Base-by-base conservation (phyloP, 53 echinoderm and acorn worm species). In the Echinometra lucunter region DNA sequence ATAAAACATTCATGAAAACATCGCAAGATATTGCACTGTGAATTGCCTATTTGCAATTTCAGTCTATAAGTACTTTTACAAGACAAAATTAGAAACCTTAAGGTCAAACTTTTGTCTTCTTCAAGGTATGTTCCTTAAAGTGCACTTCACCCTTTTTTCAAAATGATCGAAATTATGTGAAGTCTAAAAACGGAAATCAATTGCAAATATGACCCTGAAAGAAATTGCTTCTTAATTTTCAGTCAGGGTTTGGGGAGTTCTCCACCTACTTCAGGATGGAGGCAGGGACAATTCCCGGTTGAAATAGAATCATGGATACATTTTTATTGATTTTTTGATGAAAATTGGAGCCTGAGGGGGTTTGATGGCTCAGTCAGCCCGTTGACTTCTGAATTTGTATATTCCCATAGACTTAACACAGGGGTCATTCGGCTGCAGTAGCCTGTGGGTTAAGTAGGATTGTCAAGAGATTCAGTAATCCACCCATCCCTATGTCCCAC, bases 171-270 rank as follows among this genome's bases (percentile, higher is more conserved):
- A 13, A 34, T 53, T 53, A 78, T 78, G 35, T 19, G 42, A 78
- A 38, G 3, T 38, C 78, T 78, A 40, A 6, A 78, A 78, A 40
- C 12, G 38, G 42, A 42, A 78, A 32, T 32, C 69, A 69, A 32
- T 69, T 69, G 69, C 69, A 69, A 42, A 21, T 40, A 78, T 40
- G 78, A 78, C 78, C 38, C 42, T 78, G 78, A 78, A 78, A 78
- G 19, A 78, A 78, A 78, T 78, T 78, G 78, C 35, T 78, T 40
- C 78, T 18, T 78, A n/a, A n/a, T 42, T 63, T 63, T 63, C 3
- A 4, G 4, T 15, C 63, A 4, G 69, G 42, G 38, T 23, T 42
- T 40, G 6, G 4, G 78, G 40, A 23, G 23, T 38, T 42, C 35
- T 78, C 7, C 5, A 18, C 38, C 4, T 78, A 78, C 69, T 32